Percentiles rank a stretch among this genome's conserved stretches.
Evolutionary conservation across 2,797 vertebrate genomes (phyloP).

Genomic region (Enteromius viviparus): DNA sequence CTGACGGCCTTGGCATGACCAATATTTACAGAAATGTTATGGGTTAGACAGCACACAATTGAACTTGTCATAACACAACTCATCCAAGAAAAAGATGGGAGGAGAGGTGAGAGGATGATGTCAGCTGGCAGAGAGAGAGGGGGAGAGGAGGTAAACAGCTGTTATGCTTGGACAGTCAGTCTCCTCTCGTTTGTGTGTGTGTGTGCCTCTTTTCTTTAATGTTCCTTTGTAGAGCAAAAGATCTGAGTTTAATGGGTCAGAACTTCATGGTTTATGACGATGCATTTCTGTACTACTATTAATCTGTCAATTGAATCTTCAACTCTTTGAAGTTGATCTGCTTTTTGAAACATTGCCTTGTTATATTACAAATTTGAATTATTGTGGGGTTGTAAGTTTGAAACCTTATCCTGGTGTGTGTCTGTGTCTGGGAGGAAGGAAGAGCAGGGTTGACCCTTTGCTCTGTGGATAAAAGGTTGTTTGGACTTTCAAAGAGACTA

Average conservation of each 20-base stretch:
- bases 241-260: slow-evolving; percentile 65
- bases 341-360: slow-evolving; percentile 70
- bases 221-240: slow-evolving; percentile 59
- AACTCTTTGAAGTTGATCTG: slow-evolving; percentile 78
- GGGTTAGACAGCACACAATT: slow-evolving; percentile 83
- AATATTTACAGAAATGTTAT: slow-evolving; percentile 84
- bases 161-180: slow-evolving; percentile 55
- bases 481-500: slow-evolving; percentile 67
- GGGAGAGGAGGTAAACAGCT: slow-evolving; percentile 61
- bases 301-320: slow-evolving; percentile 70
- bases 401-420: slow-evolving; percentile 75
- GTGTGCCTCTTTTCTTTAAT: slow-evolving; percentile 54
- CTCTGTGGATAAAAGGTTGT: slow-evolving; percentile 71
- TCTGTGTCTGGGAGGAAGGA: slow-evolving; percentile 71
- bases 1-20: slow-evolving; percentile 78
- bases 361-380: slow-evolving; percentile 76
- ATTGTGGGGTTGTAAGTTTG: slow-evolving; percentile 76
- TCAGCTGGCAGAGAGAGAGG: slow-evolving; percentile 62
- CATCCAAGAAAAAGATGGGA: slow-evolving; percentile 69
- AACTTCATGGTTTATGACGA: slow-evolving; percentile 75
- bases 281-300: slow-evolving; percentile 71
- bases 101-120: slow-evolving; percentile 78
- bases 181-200: slow-evolving; percentile 41
- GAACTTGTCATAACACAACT: slow-evolving; percentile 84
- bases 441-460: slow-evolving; percentile 75